These are phyloP conservation scores for Microplitis deprimator DNA, from an alignment of 2,888 invertebrate genomes.

Conservation along the genomic window DNA sequence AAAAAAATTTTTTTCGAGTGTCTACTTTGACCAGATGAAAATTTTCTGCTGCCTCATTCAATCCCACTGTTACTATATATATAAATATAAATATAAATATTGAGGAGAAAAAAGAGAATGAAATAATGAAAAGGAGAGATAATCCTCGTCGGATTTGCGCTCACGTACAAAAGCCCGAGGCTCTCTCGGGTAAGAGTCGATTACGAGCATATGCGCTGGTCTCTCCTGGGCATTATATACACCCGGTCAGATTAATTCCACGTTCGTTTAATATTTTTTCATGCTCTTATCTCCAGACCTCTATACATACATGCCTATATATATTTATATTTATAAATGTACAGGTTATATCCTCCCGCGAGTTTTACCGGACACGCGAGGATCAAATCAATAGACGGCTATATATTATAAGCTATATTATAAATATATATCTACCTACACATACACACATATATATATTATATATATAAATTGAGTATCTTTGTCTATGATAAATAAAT, in stretches of 20 bases:
- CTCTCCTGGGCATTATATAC: conserved; percentile 35
- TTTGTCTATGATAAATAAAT: conserved; percentile 26
- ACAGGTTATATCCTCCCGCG: background rate
- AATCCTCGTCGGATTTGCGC: conserved; percentile 26
- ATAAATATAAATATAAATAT: background rate
- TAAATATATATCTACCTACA: background rate
- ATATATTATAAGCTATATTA: background rate
- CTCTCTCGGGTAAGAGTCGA: conserved; percentile 35
- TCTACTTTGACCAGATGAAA: too few species aligned
- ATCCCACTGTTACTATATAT: background rate
- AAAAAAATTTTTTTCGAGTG: too few species aligned
- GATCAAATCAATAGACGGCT: background rate
- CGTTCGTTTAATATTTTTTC: conserved; percentile 41
- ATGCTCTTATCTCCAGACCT: conserved; percentile 32
- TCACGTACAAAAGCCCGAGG: conserved; percentile 27
- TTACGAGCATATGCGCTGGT: conserved; percentile 28
- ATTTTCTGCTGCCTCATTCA: too few species aligned
- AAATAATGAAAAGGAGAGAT: conserved; percentile 28
- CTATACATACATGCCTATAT: background rate
- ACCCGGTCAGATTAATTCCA: conserved; percentile 40
- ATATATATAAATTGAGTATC: background rate
- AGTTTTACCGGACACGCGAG: conserved; percentile 4
- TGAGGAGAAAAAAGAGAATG: background rate
- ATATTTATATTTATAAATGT: conserved; percentile 5
- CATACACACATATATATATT: background rate